Conservation (phyloP, 2,888 invertebrate species). For the Homarus gammarus region DNA sequence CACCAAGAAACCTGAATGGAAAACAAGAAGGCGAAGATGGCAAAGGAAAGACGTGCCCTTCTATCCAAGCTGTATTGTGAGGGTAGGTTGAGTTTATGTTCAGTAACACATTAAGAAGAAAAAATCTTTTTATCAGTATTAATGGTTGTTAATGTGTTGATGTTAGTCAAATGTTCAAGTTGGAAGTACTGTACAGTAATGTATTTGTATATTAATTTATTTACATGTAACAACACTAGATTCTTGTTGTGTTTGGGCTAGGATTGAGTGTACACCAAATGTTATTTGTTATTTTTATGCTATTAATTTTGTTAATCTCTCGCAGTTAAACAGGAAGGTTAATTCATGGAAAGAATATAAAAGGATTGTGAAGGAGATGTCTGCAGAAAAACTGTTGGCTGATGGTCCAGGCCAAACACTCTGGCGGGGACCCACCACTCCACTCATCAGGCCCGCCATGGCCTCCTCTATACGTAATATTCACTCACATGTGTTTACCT, state of each 20-base stretch:
- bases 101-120: not conserved
- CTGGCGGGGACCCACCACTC: conserved; percentile 44
- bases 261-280: not conserved
- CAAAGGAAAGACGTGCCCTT: conserved; percentile 4
- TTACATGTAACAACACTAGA: not conserved
- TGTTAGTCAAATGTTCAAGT: not conserved
- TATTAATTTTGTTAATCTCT: not conserved
- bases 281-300: not conserved
- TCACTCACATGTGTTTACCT: not conserved
- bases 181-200: not conserved
- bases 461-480: conserved; percentile 13
- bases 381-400: conserved; percentile 37
- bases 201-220: too few species aligned
- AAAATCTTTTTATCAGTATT: not conserved
- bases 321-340: conserved; percentile 34
- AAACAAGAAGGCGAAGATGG: conserved; percentile 18
- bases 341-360: conserved; percentile 63
- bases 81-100: conserved; percentile 5
- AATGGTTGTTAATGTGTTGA: not conserved
- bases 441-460: conserved; percentile 54
- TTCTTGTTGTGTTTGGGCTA: not conserved
- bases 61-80: conserved; percentile 45
- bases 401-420: conserved; percentile 29
- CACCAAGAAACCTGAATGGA: conserved; percentile 48
- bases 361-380: conserved; percentile 25